Conservation (phyloP, 1,140 invertebrate species). For the Zaprionus africanus region DNA sequence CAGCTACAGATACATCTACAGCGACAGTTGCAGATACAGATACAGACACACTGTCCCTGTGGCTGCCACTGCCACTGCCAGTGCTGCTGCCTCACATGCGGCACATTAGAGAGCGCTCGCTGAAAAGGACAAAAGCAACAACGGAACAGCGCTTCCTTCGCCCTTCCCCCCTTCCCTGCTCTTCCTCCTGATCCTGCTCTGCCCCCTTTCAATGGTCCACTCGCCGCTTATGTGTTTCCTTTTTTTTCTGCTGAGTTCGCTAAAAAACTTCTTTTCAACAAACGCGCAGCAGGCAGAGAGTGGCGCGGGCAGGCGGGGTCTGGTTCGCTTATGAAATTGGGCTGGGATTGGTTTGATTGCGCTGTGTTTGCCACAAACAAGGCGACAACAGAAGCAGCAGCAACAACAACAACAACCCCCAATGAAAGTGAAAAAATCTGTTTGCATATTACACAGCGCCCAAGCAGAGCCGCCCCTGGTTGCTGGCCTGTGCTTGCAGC, state of each 20-base stretch:
- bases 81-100: slow-evolving; percentile 47
- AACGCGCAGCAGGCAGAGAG: slow-evolving; percentile 56
- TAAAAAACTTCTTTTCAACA: slow-evolving; percentile 81
- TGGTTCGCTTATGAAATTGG: slow-evolving; percentile 33
- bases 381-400: slow-evolving; percentile 41
- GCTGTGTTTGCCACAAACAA: slow-evolving; percentile 72
- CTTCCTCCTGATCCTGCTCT: background rate
- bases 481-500: slow-evolving; percentile 7
- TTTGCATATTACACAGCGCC: slow-evolving; percentile 69
- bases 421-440: slow-evolving; percentile 74
- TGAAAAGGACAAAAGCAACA: slow-evolving; percentile 70
- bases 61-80: background rate
- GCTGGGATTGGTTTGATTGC: slow-evolving; percentile 47
- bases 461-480: slow-evolving; percentile 23
- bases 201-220: slow-evolving; percentile 8
- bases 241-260: slow-evolving; percentile 78
- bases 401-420: slow-evolving; percentile 45
- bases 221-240: slow-evolving; percentile 35
- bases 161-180: too few species aligned
- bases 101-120: slow-evolving; percentile 60
- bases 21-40: slow-evolving; percentile 18
- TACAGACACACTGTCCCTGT: slow-evolving; percentile 23
- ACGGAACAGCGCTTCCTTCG: slow-evolving; percentile 6
- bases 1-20: slow-evolving; percentile 14
- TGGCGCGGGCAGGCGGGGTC: background rate